phyloP scores from a whole-genome alignment of 2,888 invertebrate genomes.

The Rhorus exstirpatorius region DNA sequence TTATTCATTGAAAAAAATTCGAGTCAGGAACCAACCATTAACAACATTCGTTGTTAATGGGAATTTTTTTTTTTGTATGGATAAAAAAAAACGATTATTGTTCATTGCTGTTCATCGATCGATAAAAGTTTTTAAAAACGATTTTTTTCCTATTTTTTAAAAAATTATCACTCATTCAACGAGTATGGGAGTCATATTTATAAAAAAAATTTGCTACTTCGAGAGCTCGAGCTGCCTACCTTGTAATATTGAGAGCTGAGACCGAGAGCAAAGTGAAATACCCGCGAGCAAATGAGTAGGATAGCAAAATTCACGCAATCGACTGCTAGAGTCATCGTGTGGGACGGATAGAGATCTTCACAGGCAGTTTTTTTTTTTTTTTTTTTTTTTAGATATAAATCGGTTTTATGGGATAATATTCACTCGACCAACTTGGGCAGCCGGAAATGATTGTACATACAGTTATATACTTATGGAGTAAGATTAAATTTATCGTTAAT shows the following conservation, averaged over 20 bases:
- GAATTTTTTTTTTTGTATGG: too few species aligned
- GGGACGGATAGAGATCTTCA: slow-evolving; percentile 64
- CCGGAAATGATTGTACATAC: slow-evolving; percentile 21
- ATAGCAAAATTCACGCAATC: slow-evolving; percentile 80
- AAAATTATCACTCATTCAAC: too few species aligned
- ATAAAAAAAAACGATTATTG: too few species aligned
- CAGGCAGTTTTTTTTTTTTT: too few species aligned
- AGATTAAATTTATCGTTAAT: slow-evolving; percentile 19
- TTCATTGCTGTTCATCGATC: too few species aligned
- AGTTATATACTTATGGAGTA: slow-evolving; percentile 1
- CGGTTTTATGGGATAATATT: slow-evolving; percentile 52
- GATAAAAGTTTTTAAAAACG: too few species aligned
- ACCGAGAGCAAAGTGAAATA: slow-evolving; percentile 80
- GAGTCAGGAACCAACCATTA: too few species aligned
- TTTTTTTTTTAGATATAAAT: slow-evolving; percentile 58
- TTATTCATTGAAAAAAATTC: too few species aligned
- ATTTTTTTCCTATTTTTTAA: too few species aligned
- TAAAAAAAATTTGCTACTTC: slow-evolving; percentile 1
- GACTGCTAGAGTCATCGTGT: slow-evolving; percentile 77
- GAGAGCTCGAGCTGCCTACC: slow-evolving; percentile 68
- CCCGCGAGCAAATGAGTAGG: slow-evolving; percentile 78
- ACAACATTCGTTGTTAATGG: too few species aligned
- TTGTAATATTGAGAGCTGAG: slow-evolving; percentile 80
- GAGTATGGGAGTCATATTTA: too few species aligned
- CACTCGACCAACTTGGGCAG: slow-evolving; percentile 32